Base-by-base conservation (phyloP, 2,797 vertebrate genomes). In the Loris lydekkerianus region DNA sequence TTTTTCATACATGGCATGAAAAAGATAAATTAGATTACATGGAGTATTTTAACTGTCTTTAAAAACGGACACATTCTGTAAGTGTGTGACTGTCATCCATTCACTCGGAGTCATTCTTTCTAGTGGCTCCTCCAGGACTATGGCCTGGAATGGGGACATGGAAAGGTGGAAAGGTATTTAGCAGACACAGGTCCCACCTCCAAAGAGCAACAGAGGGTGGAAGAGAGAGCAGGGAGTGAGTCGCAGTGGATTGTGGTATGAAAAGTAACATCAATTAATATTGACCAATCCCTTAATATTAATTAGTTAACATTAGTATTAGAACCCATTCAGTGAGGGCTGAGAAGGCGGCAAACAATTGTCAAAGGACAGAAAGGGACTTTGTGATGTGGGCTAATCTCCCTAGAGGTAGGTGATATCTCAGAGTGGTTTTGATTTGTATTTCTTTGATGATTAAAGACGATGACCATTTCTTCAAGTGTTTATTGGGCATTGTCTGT, bases 111-210 rank as follows among this genome's bases (percentile, higher is more conserved):
- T 61, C 17, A 60, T 25, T n/a, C 76, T 37, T 37, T 84, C n/a
- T 43, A 29, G n/a, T 1, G 70, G 7, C 4, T 63, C 2, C 43
- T n/a, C 4, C 2, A 0, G 10, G n/a, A 18, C 2, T 10, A 7
- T 43, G 23, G 31, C 25, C n/a, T 40, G 43, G 29, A 31, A 37
- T 11, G 4, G 8, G 11, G 5, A 13, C 18, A 0, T 7, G 13
- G 65, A 58, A 82, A 34, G 34, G 34, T 34, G 34, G 34, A 34
- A 67, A 67, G 1, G 10, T 0, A 1, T 0, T 69, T 69, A 31
- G 31, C 2, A 8, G 58, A 40, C 34, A 4, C 2, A 7, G 34
- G 3, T 49, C 21, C 29, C 46, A 34, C 8, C 60, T 61, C 72
- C 23, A 7, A 23, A 37, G 23, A 43, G 40, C 40, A 49, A 13